Conservation (phyloP, 2,797 vertebrate genomes). For the Balearica regulorum region DNA sequence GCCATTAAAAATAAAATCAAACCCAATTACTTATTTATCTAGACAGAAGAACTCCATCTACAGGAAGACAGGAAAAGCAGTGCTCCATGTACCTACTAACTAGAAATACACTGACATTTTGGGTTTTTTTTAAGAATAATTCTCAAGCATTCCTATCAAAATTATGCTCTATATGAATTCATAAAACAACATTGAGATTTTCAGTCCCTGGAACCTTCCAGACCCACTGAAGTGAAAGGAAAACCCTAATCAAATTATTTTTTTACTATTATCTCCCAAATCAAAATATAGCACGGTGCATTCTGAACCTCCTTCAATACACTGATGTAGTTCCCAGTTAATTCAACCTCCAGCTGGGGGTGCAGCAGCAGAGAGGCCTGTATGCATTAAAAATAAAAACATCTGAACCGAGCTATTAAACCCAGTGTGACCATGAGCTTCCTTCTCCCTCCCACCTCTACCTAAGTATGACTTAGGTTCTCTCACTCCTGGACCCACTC, state of each 20-base stretch:
- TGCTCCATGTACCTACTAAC: not conserved
- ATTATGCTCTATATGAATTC: not conserved
- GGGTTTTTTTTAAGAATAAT: not conserved
- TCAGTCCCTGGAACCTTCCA: not conserved
- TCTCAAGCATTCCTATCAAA: not conserved
- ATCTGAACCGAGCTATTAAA: not conserved
- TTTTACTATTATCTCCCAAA: not conserved
- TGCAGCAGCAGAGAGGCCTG: not conserved
- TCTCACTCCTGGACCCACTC: not conserved
- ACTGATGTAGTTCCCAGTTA: not conserved
- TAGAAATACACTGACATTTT: not conserved
- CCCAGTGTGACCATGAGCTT: not conserved
- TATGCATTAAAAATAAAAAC: not conserved
- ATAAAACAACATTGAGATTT: fast-evolving
- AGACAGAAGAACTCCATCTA: not conserved
- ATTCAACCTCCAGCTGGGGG: not conserved
- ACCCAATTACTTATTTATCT: not conserved
- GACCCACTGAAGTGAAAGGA: not conserved
- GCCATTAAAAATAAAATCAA: not conserved
- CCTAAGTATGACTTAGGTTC: not conserved
- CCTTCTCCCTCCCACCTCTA: not conserved
- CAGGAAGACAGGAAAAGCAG: not conserved
- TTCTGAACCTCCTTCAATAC: not conserved
- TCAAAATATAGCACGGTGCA: not conserved
- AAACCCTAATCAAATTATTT: not conserved